Evolutionary conservation across 2,888 invertebrate genomes (phyloP).

Genomic region (Patella ulyssiponensis): DNA sequence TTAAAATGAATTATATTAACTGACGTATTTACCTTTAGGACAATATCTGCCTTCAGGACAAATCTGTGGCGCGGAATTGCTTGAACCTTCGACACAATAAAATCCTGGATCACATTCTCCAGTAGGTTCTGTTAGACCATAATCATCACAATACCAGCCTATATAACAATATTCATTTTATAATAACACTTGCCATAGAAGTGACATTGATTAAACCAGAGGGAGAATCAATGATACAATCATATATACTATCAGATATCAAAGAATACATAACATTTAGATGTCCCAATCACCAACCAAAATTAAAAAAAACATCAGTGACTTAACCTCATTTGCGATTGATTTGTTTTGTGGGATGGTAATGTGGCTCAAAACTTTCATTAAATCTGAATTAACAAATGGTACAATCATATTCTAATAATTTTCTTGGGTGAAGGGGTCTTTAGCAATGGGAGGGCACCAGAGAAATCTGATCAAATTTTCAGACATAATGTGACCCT

Average conservation of each 20-base stretch:
- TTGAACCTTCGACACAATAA: conserved; percentile 65
- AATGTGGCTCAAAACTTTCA: no score
- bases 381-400: no score
- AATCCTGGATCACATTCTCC: conserved; percentile 64
- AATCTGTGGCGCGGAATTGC: conserved; percentile 48
- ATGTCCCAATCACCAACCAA: no score
- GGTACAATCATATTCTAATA: no score
- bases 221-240: not conserved
- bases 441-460: not conserved
- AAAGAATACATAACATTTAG: not conserved
- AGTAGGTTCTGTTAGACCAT: conserved; percentile 55
- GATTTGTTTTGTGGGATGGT: no score
- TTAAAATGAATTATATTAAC: no score
- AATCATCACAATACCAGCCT: conserved; percentile 64
- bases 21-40: conserved; percentile 51
- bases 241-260: not conserved
- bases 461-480: no score
- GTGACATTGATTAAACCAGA: not conserved
- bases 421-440: no score
- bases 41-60: conserved; percentile 68
- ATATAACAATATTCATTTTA: conserved; percentile 19
- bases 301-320: no score
- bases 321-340: no score
- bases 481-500: not conserved
- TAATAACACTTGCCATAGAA: not conserved